Evolutionary conservation across 2,888 invertebrate genomes (phyloP).

Genomic region (Diarsia rubi): DNA sequence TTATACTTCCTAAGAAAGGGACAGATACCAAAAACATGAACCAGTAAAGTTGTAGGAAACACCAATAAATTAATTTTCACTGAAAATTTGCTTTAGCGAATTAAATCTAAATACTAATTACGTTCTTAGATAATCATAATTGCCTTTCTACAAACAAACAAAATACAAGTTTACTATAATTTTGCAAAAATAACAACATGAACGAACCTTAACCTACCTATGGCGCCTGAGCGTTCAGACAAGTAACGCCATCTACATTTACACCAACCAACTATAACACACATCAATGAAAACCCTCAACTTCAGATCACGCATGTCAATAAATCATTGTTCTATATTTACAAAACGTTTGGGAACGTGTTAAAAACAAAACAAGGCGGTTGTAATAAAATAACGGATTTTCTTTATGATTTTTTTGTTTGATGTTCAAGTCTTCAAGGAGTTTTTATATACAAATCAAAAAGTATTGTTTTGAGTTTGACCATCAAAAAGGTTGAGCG

Average conservation of each 20-base stretch:
- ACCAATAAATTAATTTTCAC: not conserved
- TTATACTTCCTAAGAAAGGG: not conserved
- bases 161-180: no score
- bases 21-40: not conserved
- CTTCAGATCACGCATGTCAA: constrained; percentile 41
- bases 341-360: constrained; percentile 54
- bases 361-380: constrained; percentile 54
- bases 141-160: no score
- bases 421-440: constrained; percentile 44
- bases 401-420: constrained; percentile 42
- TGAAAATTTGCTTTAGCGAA: not conserved
- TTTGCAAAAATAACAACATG: not conserved
- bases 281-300: constrained; percentile 53
- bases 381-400: constrained; percentile 57
- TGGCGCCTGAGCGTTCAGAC: constrained; percentile 28
- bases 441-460: constrained; percentile 29
- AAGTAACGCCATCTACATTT: constrained; percentile 63
- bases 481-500: constrained; percentile 38
- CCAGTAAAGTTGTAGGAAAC: not conserved
- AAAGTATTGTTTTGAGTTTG: constrained; percentile 31
- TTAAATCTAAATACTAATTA: not conserved
- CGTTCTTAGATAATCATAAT: not conserved
- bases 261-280: constrained; percentile 25
- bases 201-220: not conserved
- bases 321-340: constrained; percentile 64